phyloP scores from a whole-genome alignment of 2,888 invertebrate species.

The Drosophila nr. fundita region DNA sequence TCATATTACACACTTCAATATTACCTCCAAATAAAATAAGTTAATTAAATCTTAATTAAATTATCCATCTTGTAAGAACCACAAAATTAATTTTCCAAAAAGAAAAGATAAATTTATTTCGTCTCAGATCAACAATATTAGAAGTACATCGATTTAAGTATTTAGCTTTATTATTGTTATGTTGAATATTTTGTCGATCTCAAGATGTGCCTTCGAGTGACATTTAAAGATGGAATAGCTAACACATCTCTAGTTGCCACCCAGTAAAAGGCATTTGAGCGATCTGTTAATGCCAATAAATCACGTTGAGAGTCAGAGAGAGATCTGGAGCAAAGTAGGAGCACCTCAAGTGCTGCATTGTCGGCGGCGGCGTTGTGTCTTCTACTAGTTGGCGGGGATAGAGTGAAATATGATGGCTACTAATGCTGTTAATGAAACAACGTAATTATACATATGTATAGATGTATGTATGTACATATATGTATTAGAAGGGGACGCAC shows the following conservation, averaged over 20 bases:
- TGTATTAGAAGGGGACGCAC: conserved; percentile 70
- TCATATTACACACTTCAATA: background rate
- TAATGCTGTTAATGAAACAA: conserved; percentile 84
- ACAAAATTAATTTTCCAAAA: background rate
- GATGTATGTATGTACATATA: background rate
- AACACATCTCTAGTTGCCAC: conserved; percentile 72
- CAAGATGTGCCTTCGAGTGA: background rate
- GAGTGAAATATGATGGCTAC: conserved; percentile 80
- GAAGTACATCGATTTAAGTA: background rate
- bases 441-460: conserved; percentile 74
- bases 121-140: background rate
- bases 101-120: background rate
- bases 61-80: background rate
- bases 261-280: conserved; percentile 70
- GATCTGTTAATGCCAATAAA: conserved; percentile 80
- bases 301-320: conserved; percentile 55
- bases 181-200: background rate
- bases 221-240: conserved; percentile 3
- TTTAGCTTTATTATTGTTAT: background rate
- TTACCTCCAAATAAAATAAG: background rate
- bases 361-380: conserved; percentile 54
- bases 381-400: conserved; percentile 15
- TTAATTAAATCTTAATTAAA: background rate
- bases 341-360: conserved; percentile 63
- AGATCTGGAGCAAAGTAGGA: conserved; percentile 14